Evolutionary conservation across 2,113 vertebrate genomes (phyloP).

Genomic region (Eleginops maclovinus): DNA sequence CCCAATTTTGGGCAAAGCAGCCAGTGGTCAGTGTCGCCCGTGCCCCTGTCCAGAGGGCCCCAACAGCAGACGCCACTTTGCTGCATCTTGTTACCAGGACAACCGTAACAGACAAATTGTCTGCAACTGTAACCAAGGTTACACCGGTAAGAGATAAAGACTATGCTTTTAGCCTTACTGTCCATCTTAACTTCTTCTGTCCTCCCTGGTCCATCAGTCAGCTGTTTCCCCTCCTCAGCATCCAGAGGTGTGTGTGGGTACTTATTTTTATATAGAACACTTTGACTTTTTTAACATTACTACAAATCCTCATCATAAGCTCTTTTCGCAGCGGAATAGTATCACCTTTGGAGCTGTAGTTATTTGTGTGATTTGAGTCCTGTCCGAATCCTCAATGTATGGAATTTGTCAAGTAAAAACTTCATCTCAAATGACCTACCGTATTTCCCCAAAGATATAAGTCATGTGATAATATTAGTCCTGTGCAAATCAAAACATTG

Average conservation of each 20-base stretch:
- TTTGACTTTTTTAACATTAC: not conserved
- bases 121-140: constrained; percentile 94
- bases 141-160: constrained; percentile 85
- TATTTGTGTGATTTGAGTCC: too few species aligned
- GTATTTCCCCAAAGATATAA: too few species aligned
- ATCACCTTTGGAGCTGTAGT: too few species aligned
- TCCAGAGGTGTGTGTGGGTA: not conserved
- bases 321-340: too few species aligned
- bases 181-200: not conserved
- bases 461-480: too few species aligned
- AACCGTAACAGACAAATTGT: constrained; percentile 88
- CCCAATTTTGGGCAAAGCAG: constrained; percentile 83
- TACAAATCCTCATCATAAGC: not conserved
- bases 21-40: constrained; percentile 89
- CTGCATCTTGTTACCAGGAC: constrained; percentile 93
- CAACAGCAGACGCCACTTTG: constrained; percentile 89
- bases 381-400: too few species aligned
- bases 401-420: too few species aligned
- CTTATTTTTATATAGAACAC: not conserved
- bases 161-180: not conserved
- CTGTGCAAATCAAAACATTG: too few species aligned
- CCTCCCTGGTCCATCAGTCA: not conserved
- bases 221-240: not conserved
- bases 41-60: constrained; percentile 95
- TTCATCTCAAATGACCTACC: too few species aligned